Percentiles rank a stretch among this genome's conserved stretches.
Conservation (phyloP, 2,888 invertebrate genomes). For the Tinea trinotella region DNA sequence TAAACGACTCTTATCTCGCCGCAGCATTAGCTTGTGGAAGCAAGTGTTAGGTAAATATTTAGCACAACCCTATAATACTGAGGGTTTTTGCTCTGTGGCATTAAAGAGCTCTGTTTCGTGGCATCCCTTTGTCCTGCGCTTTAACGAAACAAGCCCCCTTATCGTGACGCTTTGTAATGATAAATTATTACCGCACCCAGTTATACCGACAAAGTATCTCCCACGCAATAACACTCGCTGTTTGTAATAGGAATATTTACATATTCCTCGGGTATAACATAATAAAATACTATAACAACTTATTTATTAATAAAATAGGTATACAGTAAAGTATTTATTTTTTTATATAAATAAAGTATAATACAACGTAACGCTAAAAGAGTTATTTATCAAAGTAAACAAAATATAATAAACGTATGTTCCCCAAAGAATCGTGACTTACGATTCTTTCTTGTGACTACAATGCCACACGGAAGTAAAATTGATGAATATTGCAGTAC, state of each 20-base stretch:
- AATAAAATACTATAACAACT: too few relatives aligned
- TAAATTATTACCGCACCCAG: conserved; percentile 37
- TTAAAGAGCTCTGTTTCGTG: conserved; percentile 25
- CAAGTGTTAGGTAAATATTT: conserved; percentile 58
- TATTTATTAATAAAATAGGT: too few relatives aligned
- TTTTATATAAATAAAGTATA: too few relatives aligned
- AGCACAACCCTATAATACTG: conserved; percentile 40
- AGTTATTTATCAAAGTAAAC: background rate
- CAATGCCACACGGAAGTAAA: too few relatives aligned
- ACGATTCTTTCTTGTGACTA: background rate
- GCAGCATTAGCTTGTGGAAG: conserved; percentile 22
- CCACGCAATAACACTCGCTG: background rate
- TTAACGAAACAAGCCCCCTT: conserved; percentile 39
- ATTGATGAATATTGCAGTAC: too few relatives aligned
- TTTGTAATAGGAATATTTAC: background rate
- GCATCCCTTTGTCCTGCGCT: conserved; percentile 44
- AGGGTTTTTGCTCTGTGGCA: conserved; percentile 41
- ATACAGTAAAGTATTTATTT: too few relatives aligned
- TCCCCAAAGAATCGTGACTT: background rate
- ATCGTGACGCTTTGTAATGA: conserved; percentile 52
- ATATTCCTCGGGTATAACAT: too few relatives aligned
- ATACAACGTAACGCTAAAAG: too few relatives aligned
- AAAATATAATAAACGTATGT: too few relatives aligned
- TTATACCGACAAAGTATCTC: conserved; percentile 8
- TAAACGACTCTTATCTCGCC: conserved; percentile 18